Conservation (phyloP, 1,140 invertebrate genomes). For the Caenorhabditis elegans region DNA sequence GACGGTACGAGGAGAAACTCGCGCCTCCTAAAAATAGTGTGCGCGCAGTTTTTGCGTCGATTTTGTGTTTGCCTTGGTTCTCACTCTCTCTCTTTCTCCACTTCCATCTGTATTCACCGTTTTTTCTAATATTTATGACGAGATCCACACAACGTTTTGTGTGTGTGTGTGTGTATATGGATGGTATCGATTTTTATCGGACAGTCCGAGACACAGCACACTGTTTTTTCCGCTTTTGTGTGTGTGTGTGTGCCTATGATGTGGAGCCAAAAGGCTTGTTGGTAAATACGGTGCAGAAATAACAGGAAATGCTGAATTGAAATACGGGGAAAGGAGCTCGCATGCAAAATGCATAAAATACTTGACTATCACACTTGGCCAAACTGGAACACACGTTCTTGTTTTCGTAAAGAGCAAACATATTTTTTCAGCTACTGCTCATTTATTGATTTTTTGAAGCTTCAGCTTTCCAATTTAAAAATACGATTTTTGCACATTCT, state of each 20-base stretch:
- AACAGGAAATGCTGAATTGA: slow-evolving; percentile 27
- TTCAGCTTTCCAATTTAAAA: too few relatives aligned
- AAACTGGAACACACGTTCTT: not conserved
- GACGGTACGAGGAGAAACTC: not conserved
- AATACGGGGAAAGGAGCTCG: too few relatives aligned
- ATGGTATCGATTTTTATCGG: slow-evolving; percentile 15
- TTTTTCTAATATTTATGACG: slow-evolving; percentile 15
- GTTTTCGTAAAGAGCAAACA: too few relatives aligned
- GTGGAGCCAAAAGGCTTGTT: not conserved
- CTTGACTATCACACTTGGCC: not conserved
- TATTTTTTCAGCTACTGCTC: too few relatives aligned
- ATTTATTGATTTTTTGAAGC: too few relatives aligned
- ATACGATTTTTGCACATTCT: too few relatives aligned
- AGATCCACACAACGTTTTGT: too few relatives aligned
- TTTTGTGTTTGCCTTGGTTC: slow-evolving; percentile 19
- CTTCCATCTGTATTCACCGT: not conserved
- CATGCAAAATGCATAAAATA: slow-evolving; percentile 9
- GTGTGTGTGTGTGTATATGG: too few relatives aligned
- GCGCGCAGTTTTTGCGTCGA: not conserved
- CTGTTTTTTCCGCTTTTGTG: not conserved
- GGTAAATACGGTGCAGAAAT: slow-evolving; percentile 16
- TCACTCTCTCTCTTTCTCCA: not conserved
- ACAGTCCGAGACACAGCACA: not conserved
- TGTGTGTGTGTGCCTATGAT: not conserved
- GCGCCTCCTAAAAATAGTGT: slow-evolving; percentile 15